A percentile compares a stretch with the other conserved stretches of the same genome.
phyloP scores from a whole-genome alignment of 1,140 invertebrate genomes.

The Zaprionus ornatus region DNA sequence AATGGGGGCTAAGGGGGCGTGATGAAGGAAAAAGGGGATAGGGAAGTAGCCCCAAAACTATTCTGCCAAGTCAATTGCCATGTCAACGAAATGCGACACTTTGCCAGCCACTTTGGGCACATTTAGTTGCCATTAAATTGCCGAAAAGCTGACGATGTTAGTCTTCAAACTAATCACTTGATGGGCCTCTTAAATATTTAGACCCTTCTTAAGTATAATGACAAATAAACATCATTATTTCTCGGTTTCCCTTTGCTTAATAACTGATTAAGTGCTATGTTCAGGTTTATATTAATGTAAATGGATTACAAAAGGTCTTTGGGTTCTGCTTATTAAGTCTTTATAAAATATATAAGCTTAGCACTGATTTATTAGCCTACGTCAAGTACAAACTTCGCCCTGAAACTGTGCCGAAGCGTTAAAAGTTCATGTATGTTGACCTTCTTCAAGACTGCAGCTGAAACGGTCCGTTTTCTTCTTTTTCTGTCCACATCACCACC shows the following conservation, averaged over 20 bases:
- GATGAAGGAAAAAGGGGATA: neutral
- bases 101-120: constrained; percentile 25
- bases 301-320: neutral
- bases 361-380: no score
- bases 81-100: constrained; percentile 36
- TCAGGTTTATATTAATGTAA: neutral
- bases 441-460: neutral
- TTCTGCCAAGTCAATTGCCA: constrained; percentile 34
- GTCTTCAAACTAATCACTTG: constrained; percentile 13
- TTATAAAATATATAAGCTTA: neutral
- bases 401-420: no score
- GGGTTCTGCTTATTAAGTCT: neutral
- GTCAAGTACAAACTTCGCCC: no score
- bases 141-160: constrained; percentile 5
- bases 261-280: neutral
- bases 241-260: neutral
- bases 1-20: neutral
- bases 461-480: neutral
- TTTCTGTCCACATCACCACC: neutral
- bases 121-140: constrained; percentile 22
- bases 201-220: neutral
- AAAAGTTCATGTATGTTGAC: no score
- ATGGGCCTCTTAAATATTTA: constrained; percentile 1
- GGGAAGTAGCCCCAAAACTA: constrained; percentile 22
- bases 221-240: neutral